phyloP scores from a whole-genome alignment of 2,888 invertebrate genomes.

The Andrena fulva region DNA sequence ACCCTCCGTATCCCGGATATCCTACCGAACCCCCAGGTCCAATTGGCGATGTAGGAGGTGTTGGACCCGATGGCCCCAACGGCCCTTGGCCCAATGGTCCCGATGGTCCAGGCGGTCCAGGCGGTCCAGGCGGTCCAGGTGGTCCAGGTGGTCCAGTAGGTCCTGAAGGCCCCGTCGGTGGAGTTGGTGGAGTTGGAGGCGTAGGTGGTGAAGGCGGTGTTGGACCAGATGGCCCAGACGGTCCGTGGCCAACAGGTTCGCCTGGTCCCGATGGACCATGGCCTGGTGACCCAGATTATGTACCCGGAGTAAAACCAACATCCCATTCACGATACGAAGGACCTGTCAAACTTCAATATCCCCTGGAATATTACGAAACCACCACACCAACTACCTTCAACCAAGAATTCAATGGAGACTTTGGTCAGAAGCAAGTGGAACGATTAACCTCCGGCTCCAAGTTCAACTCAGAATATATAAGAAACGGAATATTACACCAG shows the following conservation, averaged over 20 bases:
- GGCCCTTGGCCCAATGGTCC: slow-evolving; percentile 45
- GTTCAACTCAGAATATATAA: slow-evolving; percentile 15
- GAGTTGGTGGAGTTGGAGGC: slow-evolving; percentile 58
- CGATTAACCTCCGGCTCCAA: slow-evolving; percentile 23
- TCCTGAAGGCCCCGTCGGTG: slow-evolving; percentile 29
- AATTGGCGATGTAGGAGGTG: slow-evolving; percentile 30
- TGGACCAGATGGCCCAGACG: slow-evolving; percentile 56
- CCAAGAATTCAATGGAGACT: background rate
- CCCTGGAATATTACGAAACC: slow-evolving; percentile 32
- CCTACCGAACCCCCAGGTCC: slow-evolving; percentile 31
- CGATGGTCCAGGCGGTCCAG: slow-evolving; percentile 47
- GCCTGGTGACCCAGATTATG: slow-evolving; percentile 82
- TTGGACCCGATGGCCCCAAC: slow-evolving; percentile 41
- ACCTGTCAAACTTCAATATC: slow-evolving; percentile 50
- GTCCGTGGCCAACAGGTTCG: slow-evolving; percentile 79
- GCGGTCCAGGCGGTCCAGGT: slow-evolving; percentile 72
- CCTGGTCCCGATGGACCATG: slow-evolving; percentile 81
- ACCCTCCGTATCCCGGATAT: slow-evolving; percentile 46
- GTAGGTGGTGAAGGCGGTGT: slow-evolving; percentile 60
- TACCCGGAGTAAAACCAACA: slow-evolving; percentile 56
- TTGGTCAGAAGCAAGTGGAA: slow-evolving; percentile 34
- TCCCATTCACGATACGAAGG: slow-evolving; percentile 26
- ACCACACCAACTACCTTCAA: slow-evolving; percentile 18
- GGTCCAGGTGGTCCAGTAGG: slow-evolving; percentile 68
- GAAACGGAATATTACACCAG: background rate